A percentile compares a stretch with the other conserved stretches of the same genome.
Conservation (phyloP, 2,113 vertebrate genomes). For the Eudyptes chrysolophus region DNA sequence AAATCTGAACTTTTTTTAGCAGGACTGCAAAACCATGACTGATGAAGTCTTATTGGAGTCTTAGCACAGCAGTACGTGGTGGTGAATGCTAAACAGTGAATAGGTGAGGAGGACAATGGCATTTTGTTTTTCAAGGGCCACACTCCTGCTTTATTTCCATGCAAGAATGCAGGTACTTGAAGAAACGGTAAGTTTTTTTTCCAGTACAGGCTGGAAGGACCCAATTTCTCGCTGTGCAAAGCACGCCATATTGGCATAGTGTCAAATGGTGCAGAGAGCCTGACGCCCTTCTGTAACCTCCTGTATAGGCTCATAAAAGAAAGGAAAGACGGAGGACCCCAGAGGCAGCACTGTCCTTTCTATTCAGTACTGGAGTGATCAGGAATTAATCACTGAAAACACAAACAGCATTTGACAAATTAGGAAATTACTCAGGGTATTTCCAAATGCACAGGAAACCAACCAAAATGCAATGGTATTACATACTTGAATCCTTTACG, state of each 20-base stretch:
- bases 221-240: background rate
- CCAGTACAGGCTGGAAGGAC: background rate
- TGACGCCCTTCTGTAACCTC: background rate
- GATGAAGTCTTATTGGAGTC: constrained; percentile 1
- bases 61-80: background rate
- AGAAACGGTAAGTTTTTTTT: background rate
- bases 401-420: background rate
- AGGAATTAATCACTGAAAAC: background rate
- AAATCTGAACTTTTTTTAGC: constrained; percentile 24
- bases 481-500: background rate
- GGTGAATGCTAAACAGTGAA: background rate
- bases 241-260: background rate
- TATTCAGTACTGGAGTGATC: background rate
- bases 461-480: background rate
- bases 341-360: background rate
- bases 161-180: background rate
- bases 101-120: background rate
- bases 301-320: background rate
- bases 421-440: background rate
- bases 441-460: background rate
- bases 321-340: background rate
- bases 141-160: background rate
- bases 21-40: background rate
- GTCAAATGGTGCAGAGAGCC: background rate
- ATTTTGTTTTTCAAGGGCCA: background rate